Evolutionary conservation across 1,140 invertebrate genomes (phyloP).

Genomic region (Phthorimaea operculella): DNA sequence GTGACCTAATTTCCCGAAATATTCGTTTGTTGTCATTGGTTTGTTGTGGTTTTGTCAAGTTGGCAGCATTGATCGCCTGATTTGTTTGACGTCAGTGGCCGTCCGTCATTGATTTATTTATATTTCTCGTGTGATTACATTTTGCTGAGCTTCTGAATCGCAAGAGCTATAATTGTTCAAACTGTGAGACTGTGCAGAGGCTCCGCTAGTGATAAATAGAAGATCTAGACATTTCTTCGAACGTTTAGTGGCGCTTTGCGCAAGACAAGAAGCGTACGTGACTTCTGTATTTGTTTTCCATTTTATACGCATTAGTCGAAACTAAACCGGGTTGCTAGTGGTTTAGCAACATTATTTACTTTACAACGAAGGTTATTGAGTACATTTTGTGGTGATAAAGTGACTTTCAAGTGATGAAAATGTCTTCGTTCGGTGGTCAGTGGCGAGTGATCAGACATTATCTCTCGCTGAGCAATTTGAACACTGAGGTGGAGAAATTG

Average conservation of each 20-base stretch:
- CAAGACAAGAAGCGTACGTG: not conserved
- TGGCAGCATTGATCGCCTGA: conserved; percentile 51
- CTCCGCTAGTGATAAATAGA: not conserved
- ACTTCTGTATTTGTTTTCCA: conserved; percentile 2
- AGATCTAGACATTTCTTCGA: not conserved
- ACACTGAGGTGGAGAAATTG: conserved; percentile 53
- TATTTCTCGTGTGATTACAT: conserved; percentile 13
- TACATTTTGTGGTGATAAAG: not conserved
- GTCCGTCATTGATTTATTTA: conserved; percentile 52
- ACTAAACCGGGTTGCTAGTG: not conserved
- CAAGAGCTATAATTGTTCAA: conserved; percentile 4
- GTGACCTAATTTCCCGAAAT: too few species aligned
- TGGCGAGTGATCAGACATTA: conserved; percentile 57
- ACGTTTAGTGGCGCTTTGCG: not conserved
- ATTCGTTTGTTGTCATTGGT: conserved; percentile 6
- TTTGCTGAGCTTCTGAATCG: conserved; percentile 23
- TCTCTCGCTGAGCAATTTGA: conserved; percentile 48
- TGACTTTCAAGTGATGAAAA: conserved; percentile 20
- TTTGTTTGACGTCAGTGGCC: conserved; percentile 44
- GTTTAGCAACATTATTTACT: not conserved
- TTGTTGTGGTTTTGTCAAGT: conserved; percentile 40
- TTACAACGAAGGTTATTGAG: not conserved
- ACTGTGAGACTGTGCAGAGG: not conserved
- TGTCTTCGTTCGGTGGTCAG: conserved; percentile 58
- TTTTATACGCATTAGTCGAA: not conserved